Conservation (phyloP, 2,797 vertebrate species). For the Apogon talboti region DNA sequence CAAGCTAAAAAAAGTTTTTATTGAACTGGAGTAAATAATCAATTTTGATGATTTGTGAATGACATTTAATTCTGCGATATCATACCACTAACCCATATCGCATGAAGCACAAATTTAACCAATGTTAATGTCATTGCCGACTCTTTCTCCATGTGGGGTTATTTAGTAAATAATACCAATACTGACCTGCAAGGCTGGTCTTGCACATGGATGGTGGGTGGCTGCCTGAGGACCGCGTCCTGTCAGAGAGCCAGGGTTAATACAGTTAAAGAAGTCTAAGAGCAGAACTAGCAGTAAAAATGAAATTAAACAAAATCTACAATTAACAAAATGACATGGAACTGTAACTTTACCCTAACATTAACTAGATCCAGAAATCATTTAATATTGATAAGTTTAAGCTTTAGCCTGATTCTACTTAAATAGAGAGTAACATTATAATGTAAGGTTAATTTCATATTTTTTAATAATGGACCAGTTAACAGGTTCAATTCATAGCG, state of each 20-base stretch:
- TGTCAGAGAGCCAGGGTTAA: conserved; percentile 58
- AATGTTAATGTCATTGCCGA: not conserved
- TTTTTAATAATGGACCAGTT: no score
- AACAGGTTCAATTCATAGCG: no score
- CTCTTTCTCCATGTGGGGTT: conserved; percentile 13
- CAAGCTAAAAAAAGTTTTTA: not conserved
- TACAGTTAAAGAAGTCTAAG: not conserved
- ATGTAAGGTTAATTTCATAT: no score
- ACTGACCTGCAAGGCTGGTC: conserved; percentile 85
- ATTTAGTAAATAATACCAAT: conserved; percentile 11
- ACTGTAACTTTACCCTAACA: no score
- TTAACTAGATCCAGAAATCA: no score
- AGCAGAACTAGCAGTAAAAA: no score
- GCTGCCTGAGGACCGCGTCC: conserved; percentile 79
- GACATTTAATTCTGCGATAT: conserved; percentile 1
- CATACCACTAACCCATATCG: conserved; percentile 9
- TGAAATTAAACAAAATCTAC: no score
- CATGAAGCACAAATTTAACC: conserved; percentile 5
- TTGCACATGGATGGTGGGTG: conserved; percentile 85
- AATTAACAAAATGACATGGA: no score
- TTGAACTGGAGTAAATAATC: not conserved
- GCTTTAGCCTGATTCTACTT: no score
- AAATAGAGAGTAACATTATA: no score
- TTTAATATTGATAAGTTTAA: no score
- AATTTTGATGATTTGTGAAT: conserved; percentile 15